Evolutionary conservation across 37 sponge, comb jelly and placozoan species (phyloP).

Genomic region (Tethya wilhelma): DNA sequence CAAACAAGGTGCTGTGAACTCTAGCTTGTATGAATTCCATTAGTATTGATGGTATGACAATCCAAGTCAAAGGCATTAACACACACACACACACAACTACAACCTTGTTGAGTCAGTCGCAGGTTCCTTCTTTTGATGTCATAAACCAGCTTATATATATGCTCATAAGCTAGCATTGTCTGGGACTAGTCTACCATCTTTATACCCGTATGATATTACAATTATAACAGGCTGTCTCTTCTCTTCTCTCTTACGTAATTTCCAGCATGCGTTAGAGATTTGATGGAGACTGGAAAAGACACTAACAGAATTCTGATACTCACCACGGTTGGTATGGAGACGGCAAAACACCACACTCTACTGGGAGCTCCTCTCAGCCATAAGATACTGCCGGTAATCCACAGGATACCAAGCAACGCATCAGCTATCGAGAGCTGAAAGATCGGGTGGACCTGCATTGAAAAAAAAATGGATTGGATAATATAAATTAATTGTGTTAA

Average conservation of each 20-base stretch:
- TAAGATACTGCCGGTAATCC: constrained; percentile 21
- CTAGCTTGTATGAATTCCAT: neutral
- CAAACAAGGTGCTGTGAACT: neutral
- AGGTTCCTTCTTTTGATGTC: too few relatives aligned
- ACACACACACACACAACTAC: too few relatives aligned
- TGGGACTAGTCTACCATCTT: too few relatives aligned
- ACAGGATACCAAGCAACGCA: constrained; percentile 23
- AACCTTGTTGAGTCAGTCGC: too few relatives aligned
- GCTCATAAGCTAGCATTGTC: too few relatives aligned
- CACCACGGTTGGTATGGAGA: constrained; percentile 34
- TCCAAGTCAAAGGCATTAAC: too few relatives aligned
- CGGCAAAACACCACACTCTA: constrained; percentile 12
- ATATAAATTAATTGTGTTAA: too few relatives aligned
- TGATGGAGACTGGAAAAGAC: neutral
- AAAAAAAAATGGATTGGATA: neutral
- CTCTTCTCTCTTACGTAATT: too few relatives aligned
- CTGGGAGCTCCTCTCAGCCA: constrained; percentile 16
- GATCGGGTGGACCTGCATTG: constrained; percentile 50
- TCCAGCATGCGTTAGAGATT: too few relatives aligned
- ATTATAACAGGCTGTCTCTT: too few relatives aligned
- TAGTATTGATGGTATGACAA: neutral
- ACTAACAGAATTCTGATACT: constrained; percentile 5
- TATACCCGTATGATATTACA: too few relatives aligned
- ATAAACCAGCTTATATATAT: too few relatives aligned
- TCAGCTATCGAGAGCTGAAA: constrained; percentile 58